A percentile compares a stretch with the other conserved stretches of the same genome.
phyloP scores from a whole-genome alignment of 2,888 invertebrate genomes.

The Idaea biselata region DNA sequence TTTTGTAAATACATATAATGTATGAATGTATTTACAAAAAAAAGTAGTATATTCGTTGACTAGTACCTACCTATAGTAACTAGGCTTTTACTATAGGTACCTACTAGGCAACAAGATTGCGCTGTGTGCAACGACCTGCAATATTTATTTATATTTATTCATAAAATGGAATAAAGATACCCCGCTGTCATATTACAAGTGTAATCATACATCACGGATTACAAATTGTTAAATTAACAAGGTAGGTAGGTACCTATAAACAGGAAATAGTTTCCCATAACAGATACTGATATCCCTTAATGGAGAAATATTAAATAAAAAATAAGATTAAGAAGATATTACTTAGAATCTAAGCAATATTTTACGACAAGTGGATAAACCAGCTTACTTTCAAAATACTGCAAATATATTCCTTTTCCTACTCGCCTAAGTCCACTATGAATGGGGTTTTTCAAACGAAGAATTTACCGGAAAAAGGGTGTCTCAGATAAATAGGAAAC shows the following conservation, averaged over 20 bases:
- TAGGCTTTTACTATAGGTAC: no score
- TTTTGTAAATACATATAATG: no score
- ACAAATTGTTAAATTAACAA: neutral
- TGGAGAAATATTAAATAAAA: neutral
- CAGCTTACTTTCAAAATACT: neutral
- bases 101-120: no score
- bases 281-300: neutral
- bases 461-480: neutral
- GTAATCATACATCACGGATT: no score
- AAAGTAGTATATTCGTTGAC: no score
- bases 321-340: neutral
- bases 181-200: no score
- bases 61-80: no score
- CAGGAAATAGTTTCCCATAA: neutral
- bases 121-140: no score
- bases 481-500: neutral
- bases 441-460: neutral
- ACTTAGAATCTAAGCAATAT: neutral
- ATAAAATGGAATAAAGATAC: no score
- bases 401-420: neutral
- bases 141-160: no score
- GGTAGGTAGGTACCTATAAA: neutral
- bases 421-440: neutral
- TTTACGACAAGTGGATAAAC: neutral
- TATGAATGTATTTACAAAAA: no score